Percentiles rank a stretch among this genome's conserved stretches.
phyloP scores from a whole-genome alignment of 2,888 invertebrate species.

The Brachynemurus nebulosus region DNA sequence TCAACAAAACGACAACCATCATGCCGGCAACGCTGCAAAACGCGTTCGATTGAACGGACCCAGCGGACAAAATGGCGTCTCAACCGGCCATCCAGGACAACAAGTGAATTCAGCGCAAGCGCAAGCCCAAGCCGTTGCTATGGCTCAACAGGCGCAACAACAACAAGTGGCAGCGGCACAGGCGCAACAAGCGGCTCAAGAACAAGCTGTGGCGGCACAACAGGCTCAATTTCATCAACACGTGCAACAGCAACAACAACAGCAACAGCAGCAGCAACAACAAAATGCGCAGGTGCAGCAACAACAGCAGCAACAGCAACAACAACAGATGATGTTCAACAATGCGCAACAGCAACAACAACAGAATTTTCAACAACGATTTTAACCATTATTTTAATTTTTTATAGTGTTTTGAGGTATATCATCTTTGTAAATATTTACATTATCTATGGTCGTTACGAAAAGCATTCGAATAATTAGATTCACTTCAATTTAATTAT shows the following conservation, averaged over 20 bases:
- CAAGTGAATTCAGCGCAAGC: constrained; percentile 27
- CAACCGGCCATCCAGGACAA: constrained; percentile 25
- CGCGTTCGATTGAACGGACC: constrained; percentile 50
- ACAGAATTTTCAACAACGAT: constrained; percentile 55
- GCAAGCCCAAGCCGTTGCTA: constrained; percentile 2
- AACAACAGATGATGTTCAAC: constrained; percentile 60
- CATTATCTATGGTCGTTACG: too few relatives aligned
- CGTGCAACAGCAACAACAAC: constrained; percentile 37
- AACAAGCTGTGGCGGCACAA: constrained; percentile 26
- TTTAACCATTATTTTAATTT: too few relatives aligned
- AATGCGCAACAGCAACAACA: constrained; percentile 48
- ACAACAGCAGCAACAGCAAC: constrained; percentile 35
- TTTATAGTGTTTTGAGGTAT: too few relatives aligned
- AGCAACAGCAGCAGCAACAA: constrained; percentile 60
- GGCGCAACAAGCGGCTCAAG: constrained; percentile 21
- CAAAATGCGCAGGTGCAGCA: constrained; percentile 23
- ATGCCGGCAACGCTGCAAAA: constrained; percentile 45
- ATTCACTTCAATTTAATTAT: too few relatives aligned
- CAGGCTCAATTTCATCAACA: constrained; percentile 30
- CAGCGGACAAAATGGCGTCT: constrained; percentile 15
- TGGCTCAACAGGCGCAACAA: constrained; percentile 16
- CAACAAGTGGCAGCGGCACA: constrained; percentile 26
- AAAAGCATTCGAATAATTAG: too few relatives aligned
- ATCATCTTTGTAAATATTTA: too few relatives aligned
- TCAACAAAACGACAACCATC: constrained; percentile 39